Percentiles rank a stretch among this genome's conserved stretches.
Conservation (phyloP, 2,113 vertebrate genomes). For the Brienomyrus brachyistius region DNA sequence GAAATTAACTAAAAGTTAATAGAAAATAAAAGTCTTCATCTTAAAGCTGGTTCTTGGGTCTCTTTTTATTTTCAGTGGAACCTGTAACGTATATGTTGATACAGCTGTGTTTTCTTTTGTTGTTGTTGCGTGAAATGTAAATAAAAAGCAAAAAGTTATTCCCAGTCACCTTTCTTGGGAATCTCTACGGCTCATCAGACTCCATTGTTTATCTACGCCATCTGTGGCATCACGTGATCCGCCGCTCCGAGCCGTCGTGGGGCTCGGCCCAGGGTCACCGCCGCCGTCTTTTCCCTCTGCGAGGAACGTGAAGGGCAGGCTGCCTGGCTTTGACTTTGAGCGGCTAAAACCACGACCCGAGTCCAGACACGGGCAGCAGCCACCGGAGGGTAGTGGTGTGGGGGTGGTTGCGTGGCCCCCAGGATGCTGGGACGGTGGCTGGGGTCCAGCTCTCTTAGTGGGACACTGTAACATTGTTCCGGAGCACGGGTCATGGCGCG, state of each 20-base stretch:
- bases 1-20: not conserved
- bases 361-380: not conserved
- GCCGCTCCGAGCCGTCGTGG: not conserved
- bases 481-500: slow-evolving; percentile 22
- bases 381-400: not conserved
- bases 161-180: not conserved
- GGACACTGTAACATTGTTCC: not conserved
- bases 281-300: not conserved
- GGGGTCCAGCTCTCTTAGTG: slow-evolving; percentile 28
- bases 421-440: slow-evolving; percentile 20
- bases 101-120: not conserved
- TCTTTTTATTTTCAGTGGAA: not conserved
- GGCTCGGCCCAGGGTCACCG: not conserved
- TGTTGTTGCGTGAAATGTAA: not conserved
- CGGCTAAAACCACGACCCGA: not conserved
- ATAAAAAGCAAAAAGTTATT: not conserved
- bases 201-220: not conserved
- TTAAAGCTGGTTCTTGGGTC: not conserved
- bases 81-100: not conserved
- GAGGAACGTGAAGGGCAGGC: slow-evolving; percentile 12
- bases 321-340: slow-evolving; percentile 33
- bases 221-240: not conserved
- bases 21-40: not conserved
- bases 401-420: not conserved
- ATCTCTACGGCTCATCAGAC: not conserved